These are phyloP conservation scores for Chirona hameri DNA, from an alignment of 2,888 invertebrate genomes.

Conservation along the genomic window DNA sequence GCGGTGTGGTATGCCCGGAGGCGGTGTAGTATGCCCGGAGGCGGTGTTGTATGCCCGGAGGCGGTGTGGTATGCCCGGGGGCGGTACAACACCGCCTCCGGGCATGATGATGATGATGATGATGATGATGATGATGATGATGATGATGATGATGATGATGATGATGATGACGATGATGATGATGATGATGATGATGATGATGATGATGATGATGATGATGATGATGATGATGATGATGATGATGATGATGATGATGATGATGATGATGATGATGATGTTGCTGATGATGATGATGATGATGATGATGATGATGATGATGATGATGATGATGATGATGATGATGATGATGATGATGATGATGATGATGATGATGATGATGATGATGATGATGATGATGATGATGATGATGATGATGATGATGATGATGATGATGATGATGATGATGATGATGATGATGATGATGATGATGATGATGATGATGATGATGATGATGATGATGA, in stretches of 20 bases:
- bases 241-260: slow-evolving; percentile 22
- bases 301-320: slow-evolving; percentile 22
- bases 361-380: slow-evolving; percentile 22
- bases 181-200: slow-evolving; percentile 22
- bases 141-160: slow-evolving; percentile 22
- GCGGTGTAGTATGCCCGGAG: no score
- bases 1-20: no score
- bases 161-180: slow-evolving; percentile 22
- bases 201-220: slow-evolving; percentile 22
- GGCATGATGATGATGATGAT: slow-evolving; percentile 6
- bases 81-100: no score
- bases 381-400: slow-evolving; percentile 22
- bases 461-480: slow-evolving; percentile 22
- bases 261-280: no score
- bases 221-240: slow-evolving; percentile 22
- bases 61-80: no score
- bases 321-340: slow-evolving; percentile 22
- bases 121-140: slow-evolving; percentile 22
- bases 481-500: slow-evolving; percentile 22
- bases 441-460: slow-evolving; percentile 22
- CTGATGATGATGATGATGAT: no score
- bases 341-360: slow-evolving; percentile 22
- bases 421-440: slow-evolving; percentile 22
- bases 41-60: no score
- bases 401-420: slow-evolving; percentile 22